These are phyloP conservation scores for Metalampra italica DNA, from an alignment of 2,888 invertebrate genomes.

Conservation along the genomic window DNA sequence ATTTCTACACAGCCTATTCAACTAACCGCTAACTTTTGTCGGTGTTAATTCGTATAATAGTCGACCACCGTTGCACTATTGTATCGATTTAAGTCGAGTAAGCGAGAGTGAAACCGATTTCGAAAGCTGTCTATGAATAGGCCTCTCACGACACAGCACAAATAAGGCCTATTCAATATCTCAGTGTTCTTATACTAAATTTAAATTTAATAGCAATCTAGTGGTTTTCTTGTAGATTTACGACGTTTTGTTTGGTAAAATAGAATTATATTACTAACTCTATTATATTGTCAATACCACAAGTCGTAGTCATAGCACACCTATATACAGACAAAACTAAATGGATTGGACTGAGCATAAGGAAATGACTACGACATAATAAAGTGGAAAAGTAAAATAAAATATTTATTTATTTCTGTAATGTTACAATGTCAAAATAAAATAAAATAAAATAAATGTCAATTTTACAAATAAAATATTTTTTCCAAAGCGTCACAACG, in stretches of 20 bases:
- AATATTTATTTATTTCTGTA: too few species aligned
- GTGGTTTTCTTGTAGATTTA: background rate
- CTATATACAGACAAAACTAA: too few species aligned
- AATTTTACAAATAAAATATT: too few species aligned
- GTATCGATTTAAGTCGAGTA: background rate
- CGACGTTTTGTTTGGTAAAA: background rate
- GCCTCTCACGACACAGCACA: constrained; percentile 6
- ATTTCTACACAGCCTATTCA: background rate
- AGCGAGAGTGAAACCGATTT: constrained; percentile 19
- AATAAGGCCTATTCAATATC: constrained; percentile 3
- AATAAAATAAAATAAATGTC: too few species aligned
- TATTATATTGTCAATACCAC: background rate
- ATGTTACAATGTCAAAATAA: too few species aligned
- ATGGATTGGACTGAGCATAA: too few species aligned
- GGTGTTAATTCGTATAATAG: background rate
- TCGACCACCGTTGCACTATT: background rate
- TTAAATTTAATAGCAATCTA: background rate
- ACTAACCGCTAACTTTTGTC: background rate
- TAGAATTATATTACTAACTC: background rate
- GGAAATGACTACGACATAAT: too few species aligned
- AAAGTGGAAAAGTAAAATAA: too few species aligned
- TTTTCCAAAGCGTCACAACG: too few species aligned
- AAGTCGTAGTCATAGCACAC: too few species aligned
- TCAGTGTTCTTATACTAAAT: background rate
- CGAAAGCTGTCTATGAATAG: constrained; percentile 14